These are phyloP conservation scores for Ectemnius cavifrons DNA, from an alignment of 2,888 invertebrate genomes.

Conservation along the genomic window DNA sequence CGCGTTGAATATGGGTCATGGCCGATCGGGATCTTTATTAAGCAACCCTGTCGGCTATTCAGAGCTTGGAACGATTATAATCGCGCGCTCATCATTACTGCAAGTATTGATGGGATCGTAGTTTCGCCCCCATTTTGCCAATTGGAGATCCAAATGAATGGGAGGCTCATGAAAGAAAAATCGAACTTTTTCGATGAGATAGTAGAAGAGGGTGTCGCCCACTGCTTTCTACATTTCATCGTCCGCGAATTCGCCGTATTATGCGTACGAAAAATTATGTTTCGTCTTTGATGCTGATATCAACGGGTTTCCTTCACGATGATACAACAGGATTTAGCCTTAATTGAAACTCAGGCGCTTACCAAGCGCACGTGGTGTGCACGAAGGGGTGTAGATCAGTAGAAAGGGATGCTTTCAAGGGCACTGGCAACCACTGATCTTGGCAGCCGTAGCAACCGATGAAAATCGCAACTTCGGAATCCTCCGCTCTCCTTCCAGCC, in stretches of 20 bases:
- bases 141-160: background rate
- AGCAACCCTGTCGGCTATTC: constrained; percentile 42
- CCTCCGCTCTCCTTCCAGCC: constrained; percentile 12
- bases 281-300: background rate
- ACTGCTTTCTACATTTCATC: background rate
- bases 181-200: background rate
- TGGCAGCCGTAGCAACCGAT: background rate
- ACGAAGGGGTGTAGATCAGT: background rate
- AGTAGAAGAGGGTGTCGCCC: background rate
- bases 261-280: background rate
- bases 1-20: constrained; percentile 72
- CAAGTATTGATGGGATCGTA: background rate
- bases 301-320: too few species aligned
- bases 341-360: too few species aligned
- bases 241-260: background rate
- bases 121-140: constrained; percentile 6
- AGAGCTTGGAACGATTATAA: constrained; percentile 33
- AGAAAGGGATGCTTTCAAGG: constrained; percentile 1
- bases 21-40: constrained; percentile 52
- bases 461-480: background rate
- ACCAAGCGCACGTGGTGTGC: background rate
- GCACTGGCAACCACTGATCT: background rate
- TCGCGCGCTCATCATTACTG: constrained; percentile 8
- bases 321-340: too few species aligned
- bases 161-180: background rate